Conservation (phyloP, 2,888 invertebrate genomes). For the Eumerus sabulonum region DNA sequence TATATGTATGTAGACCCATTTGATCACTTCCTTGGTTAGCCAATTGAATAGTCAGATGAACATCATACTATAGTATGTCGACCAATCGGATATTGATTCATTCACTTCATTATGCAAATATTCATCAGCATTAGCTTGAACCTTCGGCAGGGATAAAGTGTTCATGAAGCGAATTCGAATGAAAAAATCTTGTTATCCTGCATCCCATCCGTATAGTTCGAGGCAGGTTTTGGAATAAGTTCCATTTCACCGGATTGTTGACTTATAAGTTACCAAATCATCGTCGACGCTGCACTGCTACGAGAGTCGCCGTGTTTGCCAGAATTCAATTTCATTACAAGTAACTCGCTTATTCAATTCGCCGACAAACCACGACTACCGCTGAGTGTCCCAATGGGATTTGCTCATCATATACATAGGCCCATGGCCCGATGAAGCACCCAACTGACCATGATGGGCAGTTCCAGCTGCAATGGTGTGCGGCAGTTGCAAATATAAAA, state of each 20-base stretch:
- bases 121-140: background rate
- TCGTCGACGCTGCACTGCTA: no score
- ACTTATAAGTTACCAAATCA: constrained; percentile 52
- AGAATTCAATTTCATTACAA: constrained; percentile 51
- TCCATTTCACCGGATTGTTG: constrained; percentile 33
- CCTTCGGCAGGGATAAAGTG: no score
- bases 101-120: constrained; percentile 31
- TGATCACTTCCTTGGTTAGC: constrained; percentile 1
- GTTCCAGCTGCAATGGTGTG: background rate
- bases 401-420: constrained; percentile 17
- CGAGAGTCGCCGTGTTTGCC: constrained; percentile 32
- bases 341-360: constrained; percentile 1
- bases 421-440: constrained; percentile 7
- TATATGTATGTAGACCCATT: background rate
- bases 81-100: constrained; percentile 34
- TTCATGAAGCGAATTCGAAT: constrained; percentile 3
- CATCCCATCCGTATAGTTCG: constrained; percentile 1
- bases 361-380: no score
- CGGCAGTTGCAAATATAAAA: constrained; percentile 29
- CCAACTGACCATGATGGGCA: background rate
- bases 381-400: background rate
- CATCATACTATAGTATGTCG: background rate
- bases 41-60: constrained; percentile 16
- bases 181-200: constrained; percentile 4
- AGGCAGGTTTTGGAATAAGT: constrained; percentile 11